Evolutionary conservation across 2,888 invertebrate species (phyloP).

Genomic region (Homarus gammarus): DNA sequence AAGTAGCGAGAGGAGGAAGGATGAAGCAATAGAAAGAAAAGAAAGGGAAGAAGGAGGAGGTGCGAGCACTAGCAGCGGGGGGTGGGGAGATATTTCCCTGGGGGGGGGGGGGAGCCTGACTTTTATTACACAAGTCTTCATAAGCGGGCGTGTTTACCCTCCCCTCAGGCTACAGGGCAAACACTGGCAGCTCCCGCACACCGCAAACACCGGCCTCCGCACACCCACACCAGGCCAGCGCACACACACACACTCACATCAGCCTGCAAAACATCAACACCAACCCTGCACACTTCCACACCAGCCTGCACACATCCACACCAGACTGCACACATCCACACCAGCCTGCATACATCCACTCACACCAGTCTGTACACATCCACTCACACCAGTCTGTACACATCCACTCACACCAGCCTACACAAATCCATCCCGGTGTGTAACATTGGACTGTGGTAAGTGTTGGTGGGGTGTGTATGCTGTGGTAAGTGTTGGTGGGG

Average conservation of each 20-base stretch:
- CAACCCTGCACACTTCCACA: not conserved
- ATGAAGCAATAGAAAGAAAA: not conserved
- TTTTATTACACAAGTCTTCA: slow-evolving; percentile 53
- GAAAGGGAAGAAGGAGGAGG: not conserved
- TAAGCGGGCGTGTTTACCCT: slow-evolving; percentile 44
- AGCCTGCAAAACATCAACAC: not conserved
- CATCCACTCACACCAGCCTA: too few relatives aligned
- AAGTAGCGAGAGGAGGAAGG: too few relatives aligned
- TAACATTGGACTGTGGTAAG: too few relatives aligned
- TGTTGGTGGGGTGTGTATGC: too few relatives aligned
- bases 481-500: too few relatives aligned
- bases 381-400: too few relatives aligned
- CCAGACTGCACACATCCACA: not conserved
- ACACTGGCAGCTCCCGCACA: not conserved
- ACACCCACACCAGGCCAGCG: not conserved
- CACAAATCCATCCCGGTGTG: too few relatives aligned
- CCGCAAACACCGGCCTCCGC: not conserved
- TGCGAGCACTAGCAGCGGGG: not conserved
- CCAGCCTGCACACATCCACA: not conserved
- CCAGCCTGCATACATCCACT: too few relatives aligned
- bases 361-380: too few relatives aligned
- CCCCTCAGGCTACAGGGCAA: slow-evolving; percentile 15
- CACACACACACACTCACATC: not conserved
- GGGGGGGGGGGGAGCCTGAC: slow-evolving; percentile 24
- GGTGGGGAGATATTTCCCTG: slow-evolving; percentile 6